These are phyloP conservation scores for Acrobasis suavella DNA, from an alignment of 2,888 invertebrate genomes.

Conservation along the genomic window DNA sequence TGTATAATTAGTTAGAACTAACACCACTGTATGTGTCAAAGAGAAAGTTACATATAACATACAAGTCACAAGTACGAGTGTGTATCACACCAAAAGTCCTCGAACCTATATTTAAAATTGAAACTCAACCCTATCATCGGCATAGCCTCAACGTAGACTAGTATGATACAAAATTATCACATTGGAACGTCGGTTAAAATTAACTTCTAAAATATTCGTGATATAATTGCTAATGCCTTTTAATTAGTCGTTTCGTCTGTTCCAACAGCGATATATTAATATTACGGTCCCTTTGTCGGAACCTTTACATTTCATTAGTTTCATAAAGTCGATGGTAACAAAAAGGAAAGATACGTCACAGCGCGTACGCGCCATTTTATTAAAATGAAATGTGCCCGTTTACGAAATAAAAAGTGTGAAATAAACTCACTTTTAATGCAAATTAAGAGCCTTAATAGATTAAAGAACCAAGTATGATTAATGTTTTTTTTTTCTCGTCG, in stretches of 20 bases:
- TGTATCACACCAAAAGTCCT: too few species aligned
- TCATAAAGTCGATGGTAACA: neutral
- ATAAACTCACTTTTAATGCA: too few species aligned
- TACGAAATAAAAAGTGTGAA: too few species aligned
- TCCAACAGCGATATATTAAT: conserved; percentile 13
- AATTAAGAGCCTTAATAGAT: too few species aligned
- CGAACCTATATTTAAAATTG: too few species aligned
- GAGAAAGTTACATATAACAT: too few species aligned
- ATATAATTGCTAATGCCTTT: conserved; percentile 20
- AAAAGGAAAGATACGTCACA: conserved; percentile 4
- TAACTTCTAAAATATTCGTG: conserved; percentile 15
- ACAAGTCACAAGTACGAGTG: too few species aligned
- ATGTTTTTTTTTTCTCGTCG: too few species aligned
- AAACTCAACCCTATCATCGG: neutral
- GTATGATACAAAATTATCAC: conserved; percentile 2
- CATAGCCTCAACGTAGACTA: neutral
- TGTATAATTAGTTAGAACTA: too few species aligned
- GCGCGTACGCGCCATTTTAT: neutral
- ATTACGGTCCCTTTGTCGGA: conserved; percentile 25
- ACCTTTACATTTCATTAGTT: conserved; percentile 27
- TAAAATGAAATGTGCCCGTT: neutral
- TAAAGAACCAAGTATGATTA: too few species aligned
- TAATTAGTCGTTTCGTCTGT: conserved; percentile 14
- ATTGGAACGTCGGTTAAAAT: neutral
- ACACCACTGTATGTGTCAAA: too few species aligned